Conservation (phyloP, 2,888 invertebrate genomes). For the Plutella xylostella region DNA sequence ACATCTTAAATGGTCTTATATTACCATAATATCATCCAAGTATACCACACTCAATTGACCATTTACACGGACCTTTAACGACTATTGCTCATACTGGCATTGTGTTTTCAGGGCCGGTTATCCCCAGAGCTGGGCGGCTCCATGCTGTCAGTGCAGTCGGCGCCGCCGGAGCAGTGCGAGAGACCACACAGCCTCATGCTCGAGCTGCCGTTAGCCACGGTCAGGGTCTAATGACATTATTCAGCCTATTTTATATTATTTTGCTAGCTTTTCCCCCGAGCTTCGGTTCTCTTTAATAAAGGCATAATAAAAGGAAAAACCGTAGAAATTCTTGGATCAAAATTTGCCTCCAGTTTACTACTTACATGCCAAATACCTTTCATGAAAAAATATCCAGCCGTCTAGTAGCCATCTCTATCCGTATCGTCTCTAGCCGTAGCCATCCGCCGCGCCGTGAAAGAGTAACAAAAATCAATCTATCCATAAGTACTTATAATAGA, state of each 20-base stretch:
- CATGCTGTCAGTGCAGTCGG: conserved; percentile 76
- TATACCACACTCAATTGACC: background rate
- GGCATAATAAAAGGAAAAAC: no score
- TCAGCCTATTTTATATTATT: background rate
- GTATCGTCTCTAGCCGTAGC: no score
- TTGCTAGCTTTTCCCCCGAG: background rate
- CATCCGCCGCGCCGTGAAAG: no score
- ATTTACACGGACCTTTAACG: background rate
- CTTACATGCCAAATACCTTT: no score
- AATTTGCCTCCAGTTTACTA: no score
- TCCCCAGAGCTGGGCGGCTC: conserved; percentile 69
- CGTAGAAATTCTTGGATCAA: no score
- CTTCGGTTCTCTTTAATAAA: no score
- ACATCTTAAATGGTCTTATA: background rate
- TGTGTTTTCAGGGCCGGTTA: conserved; percentile 25
- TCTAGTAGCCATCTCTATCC: no score
- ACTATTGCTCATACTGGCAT: background rate
- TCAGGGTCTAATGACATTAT: conserved; percentile 12
- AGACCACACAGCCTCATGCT: conserved; percentile 49
- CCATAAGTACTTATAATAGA: no score
- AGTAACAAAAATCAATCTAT: no score
- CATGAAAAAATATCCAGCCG: no score
- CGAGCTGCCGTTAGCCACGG: conserved; percentile 50
- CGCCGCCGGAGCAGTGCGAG: conserved; percentile 67
- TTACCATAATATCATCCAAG: background rate